Conservation (phyloP, 2,113 vertebrate genomes). For the Phodopus roborovskii region DNA sequence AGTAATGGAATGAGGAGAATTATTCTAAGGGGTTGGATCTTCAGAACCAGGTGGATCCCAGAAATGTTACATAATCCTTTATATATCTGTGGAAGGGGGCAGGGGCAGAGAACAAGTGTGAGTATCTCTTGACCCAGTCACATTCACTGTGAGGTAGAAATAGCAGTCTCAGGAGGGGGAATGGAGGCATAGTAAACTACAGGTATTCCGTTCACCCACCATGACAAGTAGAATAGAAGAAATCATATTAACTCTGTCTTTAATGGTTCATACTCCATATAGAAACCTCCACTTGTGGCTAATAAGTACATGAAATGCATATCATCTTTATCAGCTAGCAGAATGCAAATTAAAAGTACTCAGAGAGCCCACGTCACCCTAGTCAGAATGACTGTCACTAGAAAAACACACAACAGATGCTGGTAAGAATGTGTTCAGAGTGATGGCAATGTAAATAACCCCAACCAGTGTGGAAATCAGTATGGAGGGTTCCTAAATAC, state of each 20-base stretch:
- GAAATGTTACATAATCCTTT: background rate
- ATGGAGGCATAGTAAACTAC: background rate
- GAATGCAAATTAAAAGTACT: background rate
- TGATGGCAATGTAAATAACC: background rate
- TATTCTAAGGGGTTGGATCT: background rate
- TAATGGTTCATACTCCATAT: background rate
- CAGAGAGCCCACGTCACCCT: background rate
- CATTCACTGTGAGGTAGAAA: background rate
- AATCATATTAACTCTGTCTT: background rate
- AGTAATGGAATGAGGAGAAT: background rate
- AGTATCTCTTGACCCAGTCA: background rate
- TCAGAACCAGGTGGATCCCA: background rate
- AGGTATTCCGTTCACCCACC: too few relatives aligned
- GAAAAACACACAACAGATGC: background rate
- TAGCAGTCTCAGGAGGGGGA: background rate
- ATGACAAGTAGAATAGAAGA: background rate
- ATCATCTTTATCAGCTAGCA: background rate
- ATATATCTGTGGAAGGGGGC: background rate
- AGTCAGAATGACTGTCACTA: background rate
- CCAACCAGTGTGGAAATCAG: background rate
- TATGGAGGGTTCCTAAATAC: background rate
- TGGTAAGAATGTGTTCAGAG: background rate
- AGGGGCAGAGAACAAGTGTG: background rate
- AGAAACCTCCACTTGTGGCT: background rate
- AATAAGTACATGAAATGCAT: background rate